Base-by-base conservation (phyloP, 2,888 invertebrate genomes). In the Asteroscopus sphinx region DNA sequence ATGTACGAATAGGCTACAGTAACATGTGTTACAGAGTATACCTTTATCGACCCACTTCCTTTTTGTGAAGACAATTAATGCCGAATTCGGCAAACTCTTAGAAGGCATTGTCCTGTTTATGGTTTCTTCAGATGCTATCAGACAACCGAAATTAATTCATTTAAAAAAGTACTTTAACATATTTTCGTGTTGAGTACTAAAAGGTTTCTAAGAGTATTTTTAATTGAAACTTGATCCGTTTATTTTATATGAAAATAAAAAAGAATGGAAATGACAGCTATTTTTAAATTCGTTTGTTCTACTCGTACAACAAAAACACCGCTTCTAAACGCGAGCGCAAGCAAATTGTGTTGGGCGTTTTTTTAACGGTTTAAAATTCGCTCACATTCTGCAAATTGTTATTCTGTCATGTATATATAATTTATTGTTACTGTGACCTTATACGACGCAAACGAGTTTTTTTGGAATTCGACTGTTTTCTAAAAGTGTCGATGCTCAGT, bases 21-120 rank as follows among this genome's bases (percentile, higher is more conserved):
- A 21, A 21, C 21, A 21, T 28, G 28, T 28, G 11, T 28, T 8
- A 28, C 28, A 4, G 25, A 4, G 25, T 35, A 3, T 15, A 13
- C 15, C 13, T 17, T n/a, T 17, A 37, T 32, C 16, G 36, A 57
- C 42, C 9, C 36, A 30, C 30, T 36, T 36, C 53, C 4, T 51
- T 62, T 55, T 59, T 67, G 66, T 45, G 42, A 45, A 61, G 40
- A 62, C 59, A 72, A 76, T 77, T 75, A 69, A 78, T 69, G 62
- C 65, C 57, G 41, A 71, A 61, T 72, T 67, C 61, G 66, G 65
- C 51, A 68, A 61, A 72, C 49, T 64, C 59, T 73, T 64, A 51
- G 39, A 68, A 79, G 85, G 76, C 85, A 82, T 83, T 88, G 86
- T 75, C 83, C 89, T 85, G 80, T 87, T 87, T 85, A 88, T 76